phyloP scores from a whole-genome alignment of 2,113 vertebrate genomes.

The Ardeotis arabs region DNA sequence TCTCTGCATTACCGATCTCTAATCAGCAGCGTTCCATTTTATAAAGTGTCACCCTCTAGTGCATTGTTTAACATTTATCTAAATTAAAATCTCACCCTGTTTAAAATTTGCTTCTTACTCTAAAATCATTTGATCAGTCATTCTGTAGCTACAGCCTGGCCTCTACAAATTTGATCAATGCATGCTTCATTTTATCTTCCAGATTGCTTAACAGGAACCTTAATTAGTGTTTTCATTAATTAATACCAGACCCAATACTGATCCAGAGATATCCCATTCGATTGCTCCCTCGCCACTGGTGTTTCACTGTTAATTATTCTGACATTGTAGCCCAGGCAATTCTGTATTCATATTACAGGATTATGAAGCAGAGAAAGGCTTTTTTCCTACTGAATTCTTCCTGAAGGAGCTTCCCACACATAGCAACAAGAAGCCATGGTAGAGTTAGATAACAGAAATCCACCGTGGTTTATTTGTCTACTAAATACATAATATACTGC shows the following conservation, averaged over 20 bases:
- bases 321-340: neutral
- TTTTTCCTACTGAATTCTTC: neutral
- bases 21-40: conserved; percentile 16
- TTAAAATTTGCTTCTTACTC: conserved; percentile 43
- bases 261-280: conserved; percentile 15
- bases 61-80: conserved; percentile 53
- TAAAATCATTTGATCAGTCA: conserved; percentile 35
- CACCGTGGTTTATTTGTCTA: neutral
- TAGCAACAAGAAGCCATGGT: neutral
- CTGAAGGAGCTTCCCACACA: neutral
- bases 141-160: neutral
- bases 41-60: neutral
- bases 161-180: conserved; percentile 24
- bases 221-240: conserved; percentile 56
- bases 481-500: neutral
- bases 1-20: neutral
- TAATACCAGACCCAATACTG: neutral
- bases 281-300: neutral
- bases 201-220: conserved; percentile 35
- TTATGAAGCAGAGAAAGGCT: neutral
- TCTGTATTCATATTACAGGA: neutral
- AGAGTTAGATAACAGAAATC: neutral
- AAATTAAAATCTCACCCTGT: conserved; percentile 68
- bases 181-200: neutral
- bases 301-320: conserved; percentile 16